A percentile compares a stretch with the other conserved stretches of the same genome.
Conservation (phyloP, 1,140 invertebrate genomes). For the Saccostrea cuccullata region DNA sequence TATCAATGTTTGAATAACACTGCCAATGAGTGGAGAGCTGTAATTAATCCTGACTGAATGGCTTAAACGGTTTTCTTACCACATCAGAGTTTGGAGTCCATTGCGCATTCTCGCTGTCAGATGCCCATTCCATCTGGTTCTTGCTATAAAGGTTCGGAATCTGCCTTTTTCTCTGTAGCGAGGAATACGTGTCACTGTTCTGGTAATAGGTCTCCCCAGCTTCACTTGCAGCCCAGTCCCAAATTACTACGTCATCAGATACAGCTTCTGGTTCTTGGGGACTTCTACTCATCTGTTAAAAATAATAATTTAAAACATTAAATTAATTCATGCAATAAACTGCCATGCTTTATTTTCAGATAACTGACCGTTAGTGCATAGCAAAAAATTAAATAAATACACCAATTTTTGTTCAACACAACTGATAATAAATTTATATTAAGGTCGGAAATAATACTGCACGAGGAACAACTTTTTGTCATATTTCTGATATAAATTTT, state of each 20-base stretch:
- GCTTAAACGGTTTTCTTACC: neutral
- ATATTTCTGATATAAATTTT: no score
- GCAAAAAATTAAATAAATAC: no score
- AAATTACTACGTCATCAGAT: slow-evolving; percentile 25
- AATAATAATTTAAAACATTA: neutral
- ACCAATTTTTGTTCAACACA: no score
- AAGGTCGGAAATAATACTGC: no score
- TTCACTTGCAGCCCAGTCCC: neutral
- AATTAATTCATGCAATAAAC: no score
- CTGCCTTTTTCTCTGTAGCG: neutral
- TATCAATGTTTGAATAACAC: slow-evolving; percentile 21
- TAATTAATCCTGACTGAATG: neutral
- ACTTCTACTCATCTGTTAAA: neutral
- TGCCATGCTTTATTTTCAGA: no score
- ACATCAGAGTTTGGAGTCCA: neutral
- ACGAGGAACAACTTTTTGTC: no score
- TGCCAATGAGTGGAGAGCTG: neutral
- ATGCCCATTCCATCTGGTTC: slow-evolving; percentile 13
- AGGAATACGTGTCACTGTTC: neutral
- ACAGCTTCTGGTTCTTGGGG: neutral
- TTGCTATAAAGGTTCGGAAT: slow-evolving; percentile 28
- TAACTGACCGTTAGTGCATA: no score
- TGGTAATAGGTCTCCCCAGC: slow-evolving; percentile 15
- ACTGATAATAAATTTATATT: no score
- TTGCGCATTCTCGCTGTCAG: neutral